Conservation (phyloP, 2,888 invertebrate species). For the Pocota personata region DNA sequence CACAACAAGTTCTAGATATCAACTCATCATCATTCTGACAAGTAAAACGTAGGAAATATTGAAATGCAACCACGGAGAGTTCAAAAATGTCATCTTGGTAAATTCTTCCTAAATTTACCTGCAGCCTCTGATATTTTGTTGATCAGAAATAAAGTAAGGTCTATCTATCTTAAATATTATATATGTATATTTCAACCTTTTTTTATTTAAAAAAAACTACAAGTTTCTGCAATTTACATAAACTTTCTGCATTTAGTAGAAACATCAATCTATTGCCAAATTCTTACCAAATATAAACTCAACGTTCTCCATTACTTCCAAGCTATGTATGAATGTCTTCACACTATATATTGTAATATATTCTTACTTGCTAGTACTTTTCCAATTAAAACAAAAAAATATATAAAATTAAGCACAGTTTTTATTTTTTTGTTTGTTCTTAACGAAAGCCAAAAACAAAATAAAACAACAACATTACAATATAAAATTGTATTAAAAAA, state of each 20-base stretch:
- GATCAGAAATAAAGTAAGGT: too few relatives aligned
- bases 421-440: neutral
- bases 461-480: neutral
- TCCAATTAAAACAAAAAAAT: neutral
- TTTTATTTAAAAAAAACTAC: too few relatives aligned
- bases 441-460: conserved; percentile 17
- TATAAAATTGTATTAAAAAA: neutral
- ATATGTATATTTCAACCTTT: too few relatives aligned
- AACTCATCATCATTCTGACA: too few relatives aligned
- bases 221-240: too few relatives aligned
- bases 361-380: neutral
- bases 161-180: too few relatives aligned
- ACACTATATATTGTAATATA: neutral
- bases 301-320: neutral
- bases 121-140: too few relatives aligned
- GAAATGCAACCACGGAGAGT: too few relatives aligned
- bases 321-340: neutral
- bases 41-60: too few relatives aligned
- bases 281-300: neutral
- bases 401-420: conserved; percentile 3
- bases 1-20: too few relatives aligned
- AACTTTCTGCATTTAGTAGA: neutral
- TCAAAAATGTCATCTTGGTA: too few relatives aligned
- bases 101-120: too few relatives aligned
- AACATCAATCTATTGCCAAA: neutral